Evolutionary conservation across 2,888 invertebrate species (phyloP).

Genomic region (Hypselothyrea guttata): DNA sequence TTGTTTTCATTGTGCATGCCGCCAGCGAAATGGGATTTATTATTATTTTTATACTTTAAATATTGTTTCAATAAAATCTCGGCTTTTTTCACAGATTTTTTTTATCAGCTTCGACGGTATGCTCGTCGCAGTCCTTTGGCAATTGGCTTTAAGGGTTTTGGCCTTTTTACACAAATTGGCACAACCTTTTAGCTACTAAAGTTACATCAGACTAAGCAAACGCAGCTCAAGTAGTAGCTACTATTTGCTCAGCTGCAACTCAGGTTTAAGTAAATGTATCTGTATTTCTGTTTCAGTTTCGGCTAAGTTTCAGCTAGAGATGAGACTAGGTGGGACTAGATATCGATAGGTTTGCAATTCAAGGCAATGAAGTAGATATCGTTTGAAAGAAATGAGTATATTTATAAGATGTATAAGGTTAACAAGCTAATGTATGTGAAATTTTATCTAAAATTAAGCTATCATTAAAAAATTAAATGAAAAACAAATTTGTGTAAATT

Average conservation of each 20-base stretch:
- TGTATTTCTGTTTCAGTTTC: constrained; percentile 53
- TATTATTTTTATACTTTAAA: constrained; percentile 72
- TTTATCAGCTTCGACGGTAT: constrained; percentile 17
- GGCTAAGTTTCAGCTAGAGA: constrained; percentile 38
- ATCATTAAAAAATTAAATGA: too few relatives aligned
- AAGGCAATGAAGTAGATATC: too few relatives aligned
- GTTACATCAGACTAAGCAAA: constrained; percentile 45
- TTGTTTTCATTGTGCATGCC: constrained; percentile 65
- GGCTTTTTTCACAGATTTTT: constrained; percentile 28
- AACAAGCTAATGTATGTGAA: too few relatives aligned
- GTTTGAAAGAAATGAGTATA: too few relatives aligned
- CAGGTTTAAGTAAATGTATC: constrained; percentile 35
- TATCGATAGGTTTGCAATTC: background rate
- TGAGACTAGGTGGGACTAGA: constrained; percentile 2
- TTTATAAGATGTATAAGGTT: too few relatives aligned
- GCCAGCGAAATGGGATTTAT: constrained; percentile 71
- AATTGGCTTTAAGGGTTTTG: constrained; percentile 46
- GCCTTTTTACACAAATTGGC: constrained; percentile 41
- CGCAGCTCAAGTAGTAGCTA: constrained; percentile 46
- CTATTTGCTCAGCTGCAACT: constrained; percentile 66
- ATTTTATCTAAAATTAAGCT: too few relatives aligned
- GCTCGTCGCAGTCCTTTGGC: background rate
- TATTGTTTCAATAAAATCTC: constrained; percentile 66
- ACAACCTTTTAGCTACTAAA: constrained; percentile 69
- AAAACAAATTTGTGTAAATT: too few relatives aligned